Evolutionary conservation across 1,140 invertebrate species (phyloP), one percentile per base, ranked within the genome.

Genomic region (Wasmannia auropunctata): DNA sequence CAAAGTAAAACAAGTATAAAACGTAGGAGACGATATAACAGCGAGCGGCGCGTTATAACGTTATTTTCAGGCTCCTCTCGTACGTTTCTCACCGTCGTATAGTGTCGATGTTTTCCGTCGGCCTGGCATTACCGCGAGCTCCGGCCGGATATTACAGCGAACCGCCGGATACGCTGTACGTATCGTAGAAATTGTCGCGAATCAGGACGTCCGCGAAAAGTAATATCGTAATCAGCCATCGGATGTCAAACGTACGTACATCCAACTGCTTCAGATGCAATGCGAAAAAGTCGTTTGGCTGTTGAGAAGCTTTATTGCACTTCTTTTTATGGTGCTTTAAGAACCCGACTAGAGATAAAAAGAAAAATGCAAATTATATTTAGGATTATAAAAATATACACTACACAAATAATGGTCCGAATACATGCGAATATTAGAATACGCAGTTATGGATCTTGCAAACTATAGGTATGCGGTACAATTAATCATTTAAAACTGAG

Each of bases 121-220:
- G 43, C 7, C 46, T 46, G 46, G 43, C 46, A 80, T 75, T 58
- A 76, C 37, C 19, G 34, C 51, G 51, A 67, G 43, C 28, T 31
- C 16, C 34, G 43, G 51, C 70, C 86, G 86, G 87, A 88, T 88
- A 88, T 88, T 88, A 88, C 65, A 31, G 69, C 86, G 60, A 89
- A 69, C 85, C 65, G 75, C 37, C 56, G 16, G 63, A 62, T 69
- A 67, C 70, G 37, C 62, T 37, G 43, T 25, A 62, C 28, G 54
- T 88, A 87, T 88, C 86, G 62, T 37, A 87, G 54, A 87, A 87
- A 87, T 87, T 85, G 63, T 74, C 70, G 31, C 28, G 87, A 56
- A 88, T 76, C 70, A 79, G 34, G 37, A 60, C 49, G 67, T 70
- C 49, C 77, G 86, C 46, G 79, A 58, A 76, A 88, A 85, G 70